Base-by-base conservation (phyloP, 2,888 invertebrate genomes). In the Caenorhabditis sp. region DNA sequence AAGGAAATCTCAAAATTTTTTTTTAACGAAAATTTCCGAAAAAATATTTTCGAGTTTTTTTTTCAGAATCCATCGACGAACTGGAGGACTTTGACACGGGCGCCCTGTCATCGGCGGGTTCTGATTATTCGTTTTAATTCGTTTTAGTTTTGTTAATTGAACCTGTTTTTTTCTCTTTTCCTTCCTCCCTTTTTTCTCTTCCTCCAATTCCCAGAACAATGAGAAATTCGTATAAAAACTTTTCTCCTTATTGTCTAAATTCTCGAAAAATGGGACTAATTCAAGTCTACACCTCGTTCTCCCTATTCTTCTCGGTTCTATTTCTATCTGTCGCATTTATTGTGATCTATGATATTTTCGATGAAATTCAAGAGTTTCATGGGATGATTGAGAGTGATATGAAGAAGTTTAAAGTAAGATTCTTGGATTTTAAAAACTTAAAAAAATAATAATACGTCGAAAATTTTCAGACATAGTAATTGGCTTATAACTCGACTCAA, bases 61-160 rank as follows among this genome's bases (percentile, higher is more conserved):
- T 61, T 61, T 63, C 80, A 80, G 72, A 77, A 26, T 82, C 82
- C 24, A 59, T 82, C 38, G 82, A 82, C 59, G 82, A 82, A 66
- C 14, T 82, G 58, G 82, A 82, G 19, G 81, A 82, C 12, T 72
- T 82, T 49, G 82, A 82, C 44, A 59, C 72, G 1, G 76, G 54
- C 28, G 59, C 66, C 22, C 35, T 82, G 22, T 76, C 76, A 8
- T 82, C 82, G 5, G 82, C 72, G 10, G 76, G 72, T 16, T 82
- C 82, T 28, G 76, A 77, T 41, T 68, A 44, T 38, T 82, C 82
- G 16, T 82, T 38, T 10, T 38, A 12, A 10, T 38, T 38, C 5
- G 31, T 35, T 35, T 35, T 35, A 6, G 38, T 38, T 38, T 12
- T 38, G 6, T 10, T 38, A 38, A 38, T 38, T 2, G 12, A 38